Percentiles rank a stretch among this genome's conserved stretches.
phyloP scores from a whole-genome alignment of 2,113 vertebrate species.

The Caloenas nicobarica region DNA sequence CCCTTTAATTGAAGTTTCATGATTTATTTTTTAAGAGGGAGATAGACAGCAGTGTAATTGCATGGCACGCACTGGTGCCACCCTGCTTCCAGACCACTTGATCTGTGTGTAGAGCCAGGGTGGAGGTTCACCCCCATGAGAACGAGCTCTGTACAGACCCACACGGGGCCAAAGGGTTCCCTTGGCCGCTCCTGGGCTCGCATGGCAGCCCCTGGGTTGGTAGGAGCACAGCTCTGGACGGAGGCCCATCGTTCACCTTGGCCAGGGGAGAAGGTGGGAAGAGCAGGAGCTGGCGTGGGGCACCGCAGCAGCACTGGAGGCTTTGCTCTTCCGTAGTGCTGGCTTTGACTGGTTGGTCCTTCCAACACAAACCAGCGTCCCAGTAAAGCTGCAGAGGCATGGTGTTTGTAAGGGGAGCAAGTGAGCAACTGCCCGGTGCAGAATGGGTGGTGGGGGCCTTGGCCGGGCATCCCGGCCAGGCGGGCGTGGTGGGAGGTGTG shows the following conservation, averaged over 20 bases:
- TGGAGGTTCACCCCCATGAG: background rate
- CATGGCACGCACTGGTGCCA: too few species aligned
- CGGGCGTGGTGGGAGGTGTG: background rate
- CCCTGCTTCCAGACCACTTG: background rate
- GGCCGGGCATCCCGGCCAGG: fast-evolving
- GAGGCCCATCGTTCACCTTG: background rate
- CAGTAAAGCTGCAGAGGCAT: background rate
- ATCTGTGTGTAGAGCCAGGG: fast-evolving
- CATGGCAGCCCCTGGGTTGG: background rate
- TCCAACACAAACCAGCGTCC: fast-evolving
- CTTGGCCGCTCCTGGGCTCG: fast-evolving
- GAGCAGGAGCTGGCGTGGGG: background rate
- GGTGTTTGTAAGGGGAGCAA: background rate
- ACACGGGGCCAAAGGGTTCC: fast-evolving
- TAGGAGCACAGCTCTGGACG: background rate
- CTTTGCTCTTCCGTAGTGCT: background rate
- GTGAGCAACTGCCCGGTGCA: fast-evolving
- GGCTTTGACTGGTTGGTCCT: background rate
- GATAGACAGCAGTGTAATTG: fast-evolving
- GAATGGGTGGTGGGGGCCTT: too few species aligned
- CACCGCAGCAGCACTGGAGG: background rate
- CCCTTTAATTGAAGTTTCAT: background rate
- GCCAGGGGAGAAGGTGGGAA: too few species aligned
- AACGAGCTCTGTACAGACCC: fast-evolving
- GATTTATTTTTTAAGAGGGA: background rate